Percentiles rank a stretch among this genome's conserved stretches.
phyloP scores from a whole-genome alignment of 35 echinoderm and acorn worm species.

The Apostichopus californicus region DNA sequence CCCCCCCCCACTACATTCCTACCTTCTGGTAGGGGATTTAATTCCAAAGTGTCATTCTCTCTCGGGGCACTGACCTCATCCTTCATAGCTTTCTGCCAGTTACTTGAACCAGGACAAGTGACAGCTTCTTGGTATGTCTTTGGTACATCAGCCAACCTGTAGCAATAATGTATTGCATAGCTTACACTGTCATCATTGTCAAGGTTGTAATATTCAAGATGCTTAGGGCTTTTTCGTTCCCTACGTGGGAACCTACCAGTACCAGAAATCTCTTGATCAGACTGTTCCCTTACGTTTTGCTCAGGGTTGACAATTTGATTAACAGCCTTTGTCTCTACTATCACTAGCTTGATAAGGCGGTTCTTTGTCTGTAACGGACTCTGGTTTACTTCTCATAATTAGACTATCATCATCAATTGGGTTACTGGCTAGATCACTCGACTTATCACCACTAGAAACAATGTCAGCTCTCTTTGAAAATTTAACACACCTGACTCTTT shows the following conservation, averaged over 20 bases:
- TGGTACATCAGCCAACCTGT: no score
- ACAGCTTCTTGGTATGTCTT: no score
- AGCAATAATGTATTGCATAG: no score
- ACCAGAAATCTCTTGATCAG: background rate
- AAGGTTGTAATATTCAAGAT: slow-evolving; percentile 49
- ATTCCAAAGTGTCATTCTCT: no score
- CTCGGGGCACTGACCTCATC: no score
- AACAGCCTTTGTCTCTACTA: slow-evolving; percentile 12
- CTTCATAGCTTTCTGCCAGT: no score
- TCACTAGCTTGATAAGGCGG: background rate
- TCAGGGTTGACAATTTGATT: background rate
- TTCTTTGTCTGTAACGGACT: background rate
- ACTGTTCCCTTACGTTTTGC: background rate
- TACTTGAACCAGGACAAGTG: no score
- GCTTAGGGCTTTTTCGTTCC: background rate
- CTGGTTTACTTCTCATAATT: slow-evolving; percentile 13
- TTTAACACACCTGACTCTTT: slow-evolving; percentile 23
- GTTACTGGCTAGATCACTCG: background rate
- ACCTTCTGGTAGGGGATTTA: no score
- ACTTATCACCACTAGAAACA: background rate
- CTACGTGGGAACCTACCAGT: slow-evolving; percentile 56
- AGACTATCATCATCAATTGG: background rate
- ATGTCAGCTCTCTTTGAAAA: background rate
- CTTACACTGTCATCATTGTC: slow-evolving; percentile 40
- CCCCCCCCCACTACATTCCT: no score